Evolutionary conservation across 2,113 vertebrate genomes (phyloP).

Genomic region (Oncorhynchus nerka): DNA sequence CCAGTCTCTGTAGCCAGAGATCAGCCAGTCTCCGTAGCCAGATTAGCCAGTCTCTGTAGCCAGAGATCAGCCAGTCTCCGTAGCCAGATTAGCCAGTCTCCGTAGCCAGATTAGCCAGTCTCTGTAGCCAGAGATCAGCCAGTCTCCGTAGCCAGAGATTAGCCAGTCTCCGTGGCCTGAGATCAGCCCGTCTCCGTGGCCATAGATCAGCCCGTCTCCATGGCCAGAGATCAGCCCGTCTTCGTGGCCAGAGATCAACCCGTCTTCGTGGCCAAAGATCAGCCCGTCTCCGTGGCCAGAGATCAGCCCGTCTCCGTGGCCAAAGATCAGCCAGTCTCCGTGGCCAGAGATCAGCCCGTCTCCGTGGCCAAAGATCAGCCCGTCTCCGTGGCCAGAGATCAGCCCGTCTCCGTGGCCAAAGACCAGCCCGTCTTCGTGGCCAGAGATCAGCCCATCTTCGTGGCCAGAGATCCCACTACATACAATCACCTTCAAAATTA

Average conservation of each 20-base stretch:
- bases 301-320: not conserved
- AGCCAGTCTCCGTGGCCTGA: not conserved
- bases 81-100: not conserved
- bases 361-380: not conserved
- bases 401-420: not conserved
- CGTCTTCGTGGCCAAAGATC: not conserved
- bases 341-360: not conserved
- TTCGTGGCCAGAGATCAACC: not conserved
- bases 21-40: not conserved
- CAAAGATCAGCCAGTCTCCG: not conserved
- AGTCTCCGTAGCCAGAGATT: not conserved
- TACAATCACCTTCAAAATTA: too few relatives aligned
- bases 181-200: not conserved
- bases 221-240: not conserved
- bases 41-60: not conserved
- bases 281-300: not conserved
- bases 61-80: not conserved
- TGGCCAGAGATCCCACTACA: not conserved
- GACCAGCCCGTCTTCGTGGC: not conserved
- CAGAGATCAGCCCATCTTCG: not conserved
- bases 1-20: not conserved
- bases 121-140: not conserved
- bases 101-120: not conserved
- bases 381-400: not conserved
- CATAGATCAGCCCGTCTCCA: not conserved